Base-by-base conservation (phyloP, 2,888 invertebrate species). In the Ochlodes sylvanus region DNA sequence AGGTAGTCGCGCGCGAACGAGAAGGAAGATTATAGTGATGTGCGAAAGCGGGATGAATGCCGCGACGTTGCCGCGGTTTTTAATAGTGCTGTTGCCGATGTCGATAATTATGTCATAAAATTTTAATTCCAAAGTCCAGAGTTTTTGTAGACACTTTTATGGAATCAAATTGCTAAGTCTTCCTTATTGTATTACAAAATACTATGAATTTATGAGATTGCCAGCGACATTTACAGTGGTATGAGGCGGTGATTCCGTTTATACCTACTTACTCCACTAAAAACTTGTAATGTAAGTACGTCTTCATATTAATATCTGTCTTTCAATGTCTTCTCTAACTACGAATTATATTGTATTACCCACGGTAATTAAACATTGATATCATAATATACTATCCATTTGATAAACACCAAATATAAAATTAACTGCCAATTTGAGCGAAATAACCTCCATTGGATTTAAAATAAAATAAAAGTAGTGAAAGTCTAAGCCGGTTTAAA, bases 1-100 rank as follows among this genome's bases (percentile, higher is more conserved):
- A 92, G 90, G 90, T 90, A 92, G 91, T 89, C 85, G 76, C 79
- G 90, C 82, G 85, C 70, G 86, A 90, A 79, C 76, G 85, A 79
- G 90, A 87, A 71, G 75, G 78, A 69, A 68, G 71, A 76, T 76
- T 69, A 72, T 84, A 84, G 83, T 82, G 82, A 84, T 83, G 86
- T 72, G 84, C 73, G 73, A 64, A 80, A 89, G 79, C 80, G 79
- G 81, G 90, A 87, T 73, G 77, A 75, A 73, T 58, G 85, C 79
- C 70, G 83, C 84, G 83, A 86, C 87, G 88, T 89, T 89, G 87
- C 86, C 84, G 84, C 84, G 87, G 81, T 88, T 86, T 86, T 83
- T 77, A 67, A 66, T 87, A 90, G 89, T 80, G 90, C 70, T 62
- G 68, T 68, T 47, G 50, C 44, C n/a, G 42, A 47, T 76, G 72